Evolutionary conservation across 2,888 invertebrate species (phyloP).

Genomic region (Lasius fuliginosus): DNA sequence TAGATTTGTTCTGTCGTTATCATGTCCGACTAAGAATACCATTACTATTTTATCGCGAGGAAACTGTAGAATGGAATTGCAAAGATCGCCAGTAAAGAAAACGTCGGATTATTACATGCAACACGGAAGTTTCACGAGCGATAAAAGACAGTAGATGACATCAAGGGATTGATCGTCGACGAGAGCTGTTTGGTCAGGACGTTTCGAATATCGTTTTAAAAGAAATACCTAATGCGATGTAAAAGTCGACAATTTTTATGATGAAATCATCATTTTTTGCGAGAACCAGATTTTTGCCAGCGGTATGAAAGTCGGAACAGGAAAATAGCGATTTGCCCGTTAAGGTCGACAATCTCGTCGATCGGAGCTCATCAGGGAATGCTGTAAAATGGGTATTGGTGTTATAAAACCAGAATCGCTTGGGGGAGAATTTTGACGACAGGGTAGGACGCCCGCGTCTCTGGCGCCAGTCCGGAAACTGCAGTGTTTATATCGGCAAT

Average conservation of each 20-base stretch:
- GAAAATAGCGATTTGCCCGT: neutral
- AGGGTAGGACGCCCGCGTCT: constrained; percentile 44
- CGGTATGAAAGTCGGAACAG: neutral
- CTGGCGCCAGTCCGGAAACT: constrained; percentile 76
- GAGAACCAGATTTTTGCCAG: constrained; percentile 14
- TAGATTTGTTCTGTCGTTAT: neutral
- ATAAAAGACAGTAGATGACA: constrained; percentile 45
- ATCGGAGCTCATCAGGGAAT: constrained; percentile 58
- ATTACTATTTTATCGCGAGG: constrained; percentile 35
- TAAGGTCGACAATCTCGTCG: constrained; percentile 14
- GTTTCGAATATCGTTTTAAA: constrained; percentile 42
- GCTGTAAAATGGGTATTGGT: constrained; percentile 77
- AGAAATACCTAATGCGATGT: neutral
- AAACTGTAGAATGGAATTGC: constrained; percentile 30
- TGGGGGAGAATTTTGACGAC: constrained; percentile 58
- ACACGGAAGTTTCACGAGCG: constrained; percentile 36
- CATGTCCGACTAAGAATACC: constrained; percentile 8
- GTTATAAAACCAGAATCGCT: constrained; percentile 74
- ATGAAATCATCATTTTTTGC: constrained; percentile 45
- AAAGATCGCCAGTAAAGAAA: constrained; percentile 15
- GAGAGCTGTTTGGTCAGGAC: neutral
- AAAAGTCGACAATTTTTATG: constrained; percentile 46
- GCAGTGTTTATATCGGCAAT: constrained; percentile 81
- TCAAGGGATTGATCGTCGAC: constrained; percentile 5
- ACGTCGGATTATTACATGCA: neutral